Conservation (phyloP, 2,888 invertebrate genomes). For the Drosophila prolongata region DNA sequence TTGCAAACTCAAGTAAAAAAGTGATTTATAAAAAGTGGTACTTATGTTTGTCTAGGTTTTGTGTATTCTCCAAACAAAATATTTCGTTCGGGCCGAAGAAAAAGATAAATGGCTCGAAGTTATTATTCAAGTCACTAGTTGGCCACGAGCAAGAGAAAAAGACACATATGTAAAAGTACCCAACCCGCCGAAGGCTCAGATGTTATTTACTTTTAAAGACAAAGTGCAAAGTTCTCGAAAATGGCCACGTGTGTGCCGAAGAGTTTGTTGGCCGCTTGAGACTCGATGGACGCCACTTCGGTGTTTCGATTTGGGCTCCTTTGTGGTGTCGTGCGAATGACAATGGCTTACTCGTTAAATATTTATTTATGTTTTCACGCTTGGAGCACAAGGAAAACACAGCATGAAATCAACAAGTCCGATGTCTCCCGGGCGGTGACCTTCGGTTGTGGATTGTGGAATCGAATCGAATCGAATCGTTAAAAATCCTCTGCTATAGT, state of each 20-base stretch:
- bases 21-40: conserved; percentile 5
- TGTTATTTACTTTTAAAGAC: conserved; percentile 31
- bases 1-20: not conserved
- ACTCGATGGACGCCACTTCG: conserved; percentile 21
- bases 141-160: conserved; percentile 1
- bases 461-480: conserved; percentile 4
- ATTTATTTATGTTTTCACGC: conserved; percentile 57
- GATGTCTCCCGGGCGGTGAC: conserved; percentile 21
- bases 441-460: conserved; percentile 6
- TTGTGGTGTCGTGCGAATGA: conserved; percentile 39
- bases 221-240: conserved; percentile 50
- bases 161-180: conserved; percentile 11
- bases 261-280: conserved; percentile 46
- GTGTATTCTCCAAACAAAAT: not conserved
- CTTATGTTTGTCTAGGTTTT: not conserved
- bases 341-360: conserved; percentile 43
- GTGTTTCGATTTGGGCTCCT: conserved; percentile 25
- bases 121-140: conserved; percentile 27
- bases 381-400: conserved; percentile 19
- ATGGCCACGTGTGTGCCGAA: conserved; percentile 40
- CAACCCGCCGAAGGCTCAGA: conserved; percentile 9
- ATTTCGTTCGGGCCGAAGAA: not conserved
- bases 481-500: conserved; percentile 1
- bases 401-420: conserved; percentile 46
- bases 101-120: conserved; percentile 13